Evolutionary conservation across 2,888 invertebrate genomes (phyloP).

Genomic region (Tetheella fluctuosa): DNA sequence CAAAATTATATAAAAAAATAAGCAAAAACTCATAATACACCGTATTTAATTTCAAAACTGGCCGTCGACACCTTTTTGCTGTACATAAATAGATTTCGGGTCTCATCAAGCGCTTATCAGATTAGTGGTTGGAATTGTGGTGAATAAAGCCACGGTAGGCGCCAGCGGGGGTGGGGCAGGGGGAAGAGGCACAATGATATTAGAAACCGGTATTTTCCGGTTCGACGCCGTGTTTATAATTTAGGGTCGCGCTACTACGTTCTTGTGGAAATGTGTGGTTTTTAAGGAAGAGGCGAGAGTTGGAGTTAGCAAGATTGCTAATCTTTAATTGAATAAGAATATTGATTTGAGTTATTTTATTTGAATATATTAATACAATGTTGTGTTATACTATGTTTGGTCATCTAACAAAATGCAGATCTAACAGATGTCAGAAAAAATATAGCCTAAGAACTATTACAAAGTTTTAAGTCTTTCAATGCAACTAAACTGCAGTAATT

Average conservation of each 20-base stretch:
- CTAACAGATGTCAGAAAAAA: too few relatives aligned
- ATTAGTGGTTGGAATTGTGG: conserved; percentile 55
- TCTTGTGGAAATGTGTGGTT: conserved; percentile 1
- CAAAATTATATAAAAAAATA: background rate
- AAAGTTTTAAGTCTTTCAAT: background rate
- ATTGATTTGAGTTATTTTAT: too few relatives aligned
- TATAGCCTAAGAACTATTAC: too few relatives aligned
- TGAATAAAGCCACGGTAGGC: conserved; percentile 36
- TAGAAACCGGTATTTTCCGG: conserved; percentile 38
- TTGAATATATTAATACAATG: too few relatives aligned
- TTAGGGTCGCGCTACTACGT: conserved; percentile 1
- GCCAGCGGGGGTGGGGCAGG: conserved; percentile 28
- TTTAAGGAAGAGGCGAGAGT: background rate
- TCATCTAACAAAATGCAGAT: too few relatives aligned
- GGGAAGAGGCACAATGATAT: conserved; percentile 32
- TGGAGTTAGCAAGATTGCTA: background rate
- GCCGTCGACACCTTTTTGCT: conserved; percentile 42
- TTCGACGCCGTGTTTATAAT: conserved; percentile 25
- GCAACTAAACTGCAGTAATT: background rate
- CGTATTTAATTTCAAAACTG: background rate
- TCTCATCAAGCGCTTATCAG: conserved; percentile 62
- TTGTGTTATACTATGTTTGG: too few relatives aligned
- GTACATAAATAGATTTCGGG: conserved; percentile 47
- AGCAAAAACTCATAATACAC: background rate
- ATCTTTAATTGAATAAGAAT: too few relatives aligned